Conservation (phyloP, 2,888 invertebrate genomes). For the Fabriciana adippe region DNA sequence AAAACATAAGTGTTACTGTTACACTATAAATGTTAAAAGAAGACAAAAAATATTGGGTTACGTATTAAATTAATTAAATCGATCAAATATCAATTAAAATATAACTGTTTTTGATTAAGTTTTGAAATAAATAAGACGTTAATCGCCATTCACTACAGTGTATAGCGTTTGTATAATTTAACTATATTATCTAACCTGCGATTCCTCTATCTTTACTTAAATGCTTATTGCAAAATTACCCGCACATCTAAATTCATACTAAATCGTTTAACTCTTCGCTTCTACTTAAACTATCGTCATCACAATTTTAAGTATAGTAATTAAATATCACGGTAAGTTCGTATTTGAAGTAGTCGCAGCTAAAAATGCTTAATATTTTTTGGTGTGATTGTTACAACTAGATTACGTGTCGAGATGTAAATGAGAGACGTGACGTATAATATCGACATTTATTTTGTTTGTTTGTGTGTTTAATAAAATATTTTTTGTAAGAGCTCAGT, state of each 20-base stretch:
- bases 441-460: no score
- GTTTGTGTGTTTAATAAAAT: no score
- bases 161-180: neutral
- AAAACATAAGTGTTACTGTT: no score
- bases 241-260: slow-evolving; percentile 46
- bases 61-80: no score
- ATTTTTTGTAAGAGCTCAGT: no score
- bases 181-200: neutral
- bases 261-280: slow-evolving; percentile 5
- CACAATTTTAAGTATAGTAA: slow-evolving; percentile 52
- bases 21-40: no score
- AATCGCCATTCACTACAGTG: neutral
- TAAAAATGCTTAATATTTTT: slow-evolving; percentile 50
- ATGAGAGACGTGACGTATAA: neutral
- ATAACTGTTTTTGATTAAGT: no score
- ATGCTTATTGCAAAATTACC: slow-evolving; percentile 55
- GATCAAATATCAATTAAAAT: no score
- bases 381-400: slow-evolving; percentile 41
- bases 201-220: neutral
- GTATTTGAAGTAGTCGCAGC: slow-evolving; percentile 22
- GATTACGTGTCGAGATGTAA: neutral
- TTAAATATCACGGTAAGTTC: slow-evolving; percentile 32
- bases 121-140: no score
- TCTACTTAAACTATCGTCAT: slow-evolving; percentile 53
- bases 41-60: no score